Conservation (phyloP, 1,140 invertebrate species). For the Branchinecta lynchi region DNA sequence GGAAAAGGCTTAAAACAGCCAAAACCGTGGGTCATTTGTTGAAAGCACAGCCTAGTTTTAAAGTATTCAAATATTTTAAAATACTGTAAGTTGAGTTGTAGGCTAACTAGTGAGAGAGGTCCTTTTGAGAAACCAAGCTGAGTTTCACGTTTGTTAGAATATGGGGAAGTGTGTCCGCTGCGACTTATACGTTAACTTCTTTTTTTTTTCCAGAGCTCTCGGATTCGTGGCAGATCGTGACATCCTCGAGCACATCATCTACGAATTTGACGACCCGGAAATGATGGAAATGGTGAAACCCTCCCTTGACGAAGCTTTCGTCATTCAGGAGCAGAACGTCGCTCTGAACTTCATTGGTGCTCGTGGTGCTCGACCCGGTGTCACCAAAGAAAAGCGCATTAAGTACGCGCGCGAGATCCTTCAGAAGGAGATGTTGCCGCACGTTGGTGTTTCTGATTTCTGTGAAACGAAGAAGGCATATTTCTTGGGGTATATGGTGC, state of each 20-base stretch:
- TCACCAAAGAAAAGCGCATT: conserved; percentile 95
- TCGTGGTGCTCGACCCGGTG: conserved; percentile 86
- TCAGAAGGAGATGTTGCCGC: conserved; percentile 98
- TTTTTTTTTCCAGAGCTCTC: conserved; percentile 44
- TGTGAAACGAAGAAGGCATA: conserved; percentile 99
- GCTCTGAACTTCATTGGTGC: conserved; percentile 96
- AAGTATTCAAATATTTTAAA: too few species aligned
- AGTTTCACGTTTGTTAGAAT: too few species aligned
- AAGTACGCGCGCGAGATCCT: conserved; percentile 98
- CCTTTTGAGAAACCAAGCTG: too few species aligned
- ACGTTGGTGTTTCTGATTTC: conserved; percentile 95
- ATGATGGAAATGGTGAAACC: conserved; percentile 99
- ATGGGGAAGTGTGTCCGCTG: too few species aligned
- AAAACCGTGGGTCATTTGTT: too few species aligned
- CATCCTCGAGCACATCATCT: conserved; percentile 96
- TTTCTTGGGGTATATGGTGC: conserved; percentile 95
- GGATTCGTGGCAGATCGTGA: conserved; percentile 98
- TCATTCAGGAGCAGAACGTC: conserved; percentile 97
- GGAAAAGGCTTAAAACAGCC: too few species aligned
- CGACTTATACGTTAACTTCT: too few species aligned
- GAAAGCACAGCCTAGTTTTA: too few species aligned
- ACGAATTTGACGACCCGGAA: conserved; percentile 97
- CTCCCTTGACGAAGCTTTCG: conserved; percentile 96
- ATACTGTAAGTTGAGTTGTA: too few species aligned
- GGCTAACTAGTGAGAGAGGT: too few species aligned